Evolutionary conservation across 1,140 invertebrate genomes (phyloP), one percentile per base, ranked within the genome.

Genomic region (Camponotus floridanus): DNA sequence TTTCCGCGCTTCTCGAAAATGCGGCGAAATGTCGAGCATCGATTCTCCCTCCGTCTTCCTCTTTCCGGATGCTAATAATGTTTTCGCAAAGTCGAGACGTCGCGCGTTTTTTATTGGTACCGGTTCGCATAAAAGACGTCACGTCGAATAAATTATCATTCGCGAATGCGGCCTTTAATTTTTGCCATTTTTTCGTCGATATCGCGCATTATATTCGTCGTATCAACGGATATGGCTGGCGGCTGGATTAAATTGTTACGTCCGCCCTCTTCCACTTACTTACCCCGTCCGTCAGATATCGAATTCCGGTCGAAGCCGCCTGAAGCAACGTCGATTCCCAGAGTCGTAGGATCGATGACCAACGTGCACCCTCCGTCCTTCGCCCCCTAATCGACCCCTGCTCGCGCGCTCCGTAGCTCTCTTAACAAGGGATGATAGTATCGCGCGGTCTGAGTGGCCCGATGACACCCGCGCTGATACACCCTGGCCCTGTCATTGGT

Each of bases 401-500:
- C 13, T 65, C 36, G 33, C 15, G 13, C 11, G 36, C 33, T 26
- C 18, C 48, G 26, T 48, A 39, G 61, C 33, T 36, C 39, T 78
- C 70, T 57, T 67, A 55, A 59, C 36, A 21, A 33, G 26, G 59
- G 48, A 67, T 91, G 92, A 92, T 92, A 92, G 85, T 78, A 92
- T 92, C 91, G 90, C 88, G 65, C 59, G 45, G 36, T 86, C 59
- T 85, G 87, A 88, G 92, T 81, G 91, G 92, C 90, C 85, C 86
- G 91, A 92, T 91, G 91, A 93, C 92, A 91, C 91, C 90, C 91
- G 87, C 90, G 87, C 86, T 89, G 92, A 93, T 93, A 92, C 55
- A 85, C n/a, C 61, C 21, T 11, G 39, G 59, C 59, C 45, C 57
- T 86, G 73, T 79, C 85, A 94, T 94, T 94, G 93, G 93, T 70